These are phyloP conservation scores for Kuschelorhynchus macadamiae DNA, from an alignment of 2,888 invertebrate genomes.

Conservation along the genomic window DNA sequence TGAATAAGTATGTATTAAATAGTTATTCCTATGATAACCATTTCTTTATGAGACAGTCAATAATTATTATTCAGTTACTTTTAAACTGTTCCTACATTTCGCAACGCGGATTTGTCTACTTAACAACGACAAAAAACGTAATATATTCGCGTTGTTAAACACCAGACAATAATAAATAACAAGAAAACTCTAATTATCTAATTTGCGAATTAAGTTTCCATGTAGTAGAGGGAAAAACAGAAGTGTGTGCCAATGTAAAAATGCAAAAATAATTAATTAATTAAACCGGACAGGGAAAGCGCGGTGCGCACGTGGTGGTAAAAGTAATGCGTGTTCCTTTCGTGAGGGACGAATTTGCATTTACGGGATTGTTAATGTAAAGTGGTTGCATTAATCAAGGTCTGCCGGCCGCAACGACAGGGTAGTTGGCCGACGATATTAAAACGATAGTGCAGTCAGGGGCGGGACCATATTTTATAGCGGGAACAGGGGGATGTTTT, in stretches of 20 bases:
- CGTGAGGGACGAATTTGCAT: conserved; percentile 62
- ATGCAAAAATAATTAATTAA: conserved; percentile 48
- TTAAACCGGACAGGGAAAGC: conserved; percentile 47
- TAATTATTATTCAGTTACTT: too few species aligned
- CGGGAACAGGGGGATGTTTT: too few species aligned
- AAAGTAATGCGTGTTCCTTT: conserved; percentile 56
- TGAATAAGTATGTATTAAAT: too few species aligned
- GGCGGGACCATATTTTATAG: conserved; percentile 7
- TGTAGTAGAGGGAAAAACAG: conserved; percentile 24
- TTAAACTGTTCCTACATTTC: too few species aligned
- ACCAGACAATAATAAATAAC: conserved; percentile 8
- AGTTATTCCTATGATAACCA: too few species aligned
- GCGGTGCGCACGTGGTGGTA: conserved; percentile 40
- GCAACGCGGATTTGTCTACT: too few species aligned
- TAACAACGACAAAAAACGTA: too few species aligned
- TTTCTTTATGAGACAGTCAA: too few species aligned
- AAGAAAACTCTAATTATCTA: conserved; percentile 20
- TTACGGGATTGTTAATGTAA: conserved; percentile 69
- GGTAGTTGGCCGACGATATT: conserved; percentile 66
- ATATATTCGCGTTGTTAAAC: too few species aligned
- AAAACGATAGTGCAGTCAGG: conserved; percentile 64
- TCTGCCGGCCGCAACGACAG: conserved; percentile 65
- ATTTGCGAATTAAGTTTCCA: conserved; percentile 40
- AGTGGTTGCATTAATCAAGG: conserved; percentile 69
- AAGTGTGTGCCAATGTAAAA: conserved; percentile 35